Conservation (phyloP, 2,888 invertebrate genomes). For the Luperina nickerlii region DNA sequence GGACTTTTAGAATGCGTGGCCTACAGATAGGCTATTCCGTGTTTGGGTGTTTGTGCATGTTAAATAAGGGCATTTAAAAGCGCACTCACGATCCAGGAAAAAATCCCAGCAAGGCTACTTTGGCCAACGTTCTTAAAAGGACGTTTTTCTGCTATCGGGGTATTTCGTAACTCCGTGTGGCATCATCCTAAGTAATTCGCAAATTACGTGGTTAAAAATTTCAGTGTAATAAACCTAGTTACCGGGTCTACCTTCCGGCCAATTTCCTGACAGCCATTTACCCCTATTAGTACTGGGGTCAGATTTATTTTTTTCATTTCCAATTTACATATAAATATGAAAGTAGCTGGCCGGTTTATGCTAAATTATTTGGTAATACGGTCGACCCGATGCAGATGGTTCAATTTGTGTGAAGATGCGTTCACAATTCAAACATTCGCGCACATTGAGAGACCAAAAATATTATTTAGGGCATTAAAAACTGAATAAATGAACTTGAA, state of each 20-base stretch:
- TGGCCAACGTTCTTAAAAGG: not conserved
- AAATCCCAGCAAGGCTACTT: not conserved
- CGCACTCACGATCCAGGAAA: not conserved
- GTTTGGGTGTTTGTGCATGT: not conserved
- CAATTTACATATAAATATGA: conserved; percentile 56
- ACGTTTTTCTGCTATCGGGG: not conserved
- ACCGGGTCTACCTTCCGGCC: conserved; percentile 28
- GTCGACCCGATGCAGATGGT: conserved; percentile 37
- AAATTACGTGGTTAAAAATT: conserved; percentile 24
- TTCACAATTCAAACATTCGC: not conserved
- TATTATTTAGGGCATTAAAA: conserved; percentile 3
- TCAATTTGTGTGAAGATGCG: conserved; percentile 44
- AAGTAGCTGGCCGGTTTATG: conserved; percentile 39
- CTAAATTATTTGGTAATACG: conserved; percentile 56
- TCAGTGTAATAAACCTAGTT: conserved; percentile 30
- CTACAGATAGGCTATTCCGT: not conserved
- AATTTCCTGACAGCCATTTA: conserved; percentile 38
- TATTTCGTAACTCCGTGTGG: not conserved
- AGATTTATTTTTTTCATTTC: conserved; percentile 51
- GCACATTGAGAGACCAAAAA: not conserved
- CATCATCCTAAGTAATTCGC: not conserved
- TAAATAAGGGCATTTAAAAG: not conserved
- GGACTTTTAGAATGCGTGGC: not conserved
- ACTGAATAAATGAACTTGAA: not conserved
- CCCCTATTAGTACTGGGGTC: conserved; percentile 33